Percentiles rank a stretch among this genome's conserved stretches.
Evolutionary conservation across 1,140 invertebrate genomes (phyloP).

Genomic region (Zaprionus camerounensis): DNA sequence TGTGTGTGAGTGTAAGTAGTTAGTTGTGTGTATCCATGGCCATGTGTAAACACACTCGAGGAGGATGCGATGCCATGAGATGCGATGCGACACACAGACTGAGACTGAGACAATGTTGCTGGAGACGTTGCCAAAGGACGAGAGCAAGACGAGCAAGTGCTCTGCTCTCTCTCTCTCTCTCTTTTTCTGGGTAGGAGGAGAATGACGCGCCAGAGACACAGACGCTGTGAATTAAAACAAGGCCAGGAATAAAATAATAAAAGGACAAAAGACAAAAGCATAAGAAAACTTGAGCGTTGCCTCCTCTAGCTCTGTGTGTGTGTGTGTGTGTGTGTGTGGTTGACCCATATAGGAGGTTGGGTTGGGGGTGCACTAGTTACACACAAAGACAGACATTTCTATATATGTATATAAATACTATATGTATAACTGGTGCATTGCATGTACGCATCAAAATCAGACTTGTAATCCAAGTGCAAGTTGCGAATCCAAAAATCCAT

Average conservation of each 20-base stretch:
- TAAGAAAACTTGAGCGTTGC: slow-evolving; percentile 72
- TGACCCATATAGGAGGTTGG: slow-evolving; percentile 63
- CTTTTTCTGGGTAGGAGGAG: slow-evolving; percentile 23
- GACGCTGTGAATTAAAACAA: slow-evolving; percentile 83
- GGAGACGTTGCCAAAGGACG: slow-evolving; percentile 48
- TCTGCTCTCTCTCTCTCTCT: no score
- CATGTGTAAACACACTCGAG: slow-evolving; percentile 60
- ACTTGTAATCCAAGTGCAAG: slow-evolving; percentile 83
- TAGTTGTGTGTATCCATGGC: slow-evolving; percentile 35
- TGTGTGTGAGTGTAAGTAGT: slow-evolving; percentile 14
- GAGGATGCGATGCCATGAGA: slow-evolving; percentile 44
- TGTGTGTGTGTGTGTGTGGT: slow-evolving; percentile 23
- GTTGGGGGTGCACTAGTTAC: slow-evolving; percentile 28
- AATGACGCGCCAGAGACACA: slow-evolving; percentile 69
- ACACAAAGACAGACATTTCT: slow-evolving; percentile 9
- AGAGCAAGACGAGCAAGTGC: neutral
- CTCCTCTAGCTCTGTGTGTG: neutral
- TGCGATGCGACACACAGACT: neutral
- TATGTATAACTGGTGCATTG: slow-evolving; percentile 14
- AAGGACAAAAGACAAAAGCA: slow-evolving; percentile 81
- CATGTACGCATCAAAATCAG: slow-evolving; percentile 83
- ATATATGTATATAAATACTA: slow-evolving; percentile 25
- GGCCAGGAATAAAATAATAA: slow-evolving; percentile 83
- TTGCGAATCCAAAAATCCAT: slow-evolving; percentile 83
- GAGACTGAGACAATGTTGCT: slow-evolving; percentile 73